Percentiles rank a stretch among this genome's conserved stretches.
Conservation (phyloP, 2,888 invertebrate species). For the Brachycybe producta region DNA sequence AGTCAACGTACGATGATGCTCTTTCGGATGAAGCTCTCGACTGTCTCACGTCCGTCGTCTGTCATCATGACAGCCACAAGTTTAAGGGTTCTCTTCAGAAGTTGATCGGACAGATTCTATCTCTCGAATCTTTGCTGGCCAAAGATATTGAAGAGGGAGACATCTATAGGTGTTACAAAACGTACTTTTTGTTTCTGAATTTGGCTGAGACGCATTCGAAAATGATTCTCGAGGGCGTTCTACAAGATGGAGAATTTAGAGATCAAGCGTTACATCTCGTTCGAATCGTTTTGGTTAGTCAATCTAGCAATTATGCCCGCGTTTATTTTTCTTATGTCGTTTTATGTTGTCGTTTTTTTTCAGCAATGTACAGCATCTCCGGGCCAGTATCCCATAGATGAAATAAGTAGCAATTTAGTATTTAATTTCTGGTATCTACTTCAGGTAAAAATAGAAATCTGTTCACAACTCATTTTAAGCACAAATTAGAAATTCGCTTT, state of each 20-base stretch:
- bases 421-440: conserved; percentile 86
- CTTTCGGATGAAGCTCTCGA: conserved; percentile 49
- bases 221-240: conserved; percentile 41
- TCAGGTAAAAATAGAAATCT: too few relatives aligned
- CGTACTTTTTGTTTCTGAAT: conserved; percentile 38
- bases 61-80: conserved; percentile 48
- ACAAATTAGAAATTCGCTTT: conserved; percentile 18
- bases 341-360: conserved; percentile 16
- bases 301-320: background rate
- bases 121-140: conserved; percentile 39
- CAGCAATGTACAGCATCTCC: conserved; percentile 60
- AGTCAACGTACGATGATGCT: conserved; percentile 30
- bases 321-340: background rate
- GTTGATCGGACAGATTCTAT: conserved; percentile 46
- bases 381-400: conserved; percentile 77
- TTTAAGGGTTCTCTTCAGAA: conserved; percentile 45
- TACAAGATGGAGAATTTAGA: conserved; percentile 39
- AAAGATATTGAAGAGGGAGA: conserved; percentile 31
- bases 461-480: too few relatives aligned
- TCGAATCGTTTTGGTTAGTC: conserved; percentile 48
- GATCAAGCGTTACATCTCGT: conserved; percentile 50
- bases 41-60: conserved; percentile 44
- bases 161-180: conserved; percentile 40
- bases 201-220: conserved; percentile 57
- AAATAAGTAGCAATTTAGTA: conserved; percentile 68